Evolutionary conservation across 2,113 vertebrate species (phyloP).

Genomic region (Corvus moneduloides): DNA sequence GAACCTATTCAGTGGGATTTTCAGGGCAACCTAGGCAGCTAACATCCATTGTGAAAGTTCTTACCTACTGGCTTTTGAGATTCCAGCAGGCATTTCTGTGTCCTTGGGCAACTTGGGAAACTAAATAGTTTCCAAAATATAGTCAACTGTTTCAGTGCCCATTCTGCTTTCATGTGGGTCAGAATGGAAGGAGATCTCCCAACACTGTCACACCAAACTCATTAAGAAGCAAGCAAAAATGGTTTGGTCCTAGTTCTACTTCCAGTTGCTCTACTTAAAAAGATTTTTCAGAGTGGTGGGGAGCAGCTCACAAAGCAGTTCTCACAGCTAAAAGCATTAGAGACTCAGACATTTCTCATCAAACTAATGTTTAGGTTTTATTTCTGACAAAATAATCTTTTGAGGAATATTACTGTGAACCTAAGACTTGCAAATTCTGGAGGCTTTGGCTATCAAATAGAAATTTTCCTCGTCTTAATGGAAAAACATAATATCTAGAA

Average conservation of each 20-base stretch:
- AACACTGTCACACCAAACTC: neutral
- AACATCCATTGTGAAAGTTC: neutral
- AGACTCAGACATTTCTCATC: neutral
- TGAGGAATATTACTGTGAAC: neutral
- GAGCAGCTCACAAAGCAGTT: neutral
- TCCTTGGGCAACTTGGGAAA: neutral
- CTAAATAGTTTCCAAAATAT: neutral
- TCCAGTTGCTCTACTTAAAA: neutral
- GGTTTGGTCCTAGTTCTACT: neutral
- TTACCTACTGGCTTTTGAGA: conserved; percentile 22
- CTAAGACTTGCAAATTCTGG: neutral
- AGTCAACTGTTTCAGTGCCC: neutral
- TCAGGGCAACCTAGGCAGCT: neutral
- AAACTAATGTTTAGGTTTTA: neutral
- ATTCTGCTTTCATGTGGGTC: neutral
- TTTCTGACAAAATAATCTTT: neutral
- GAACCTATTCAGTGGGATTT: neutral
- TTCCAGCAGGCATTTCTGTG: neutral
- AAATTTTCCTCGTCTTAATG: neutral
- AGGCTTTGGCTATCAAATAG: neutral
- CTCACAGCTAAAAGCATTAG: neutral
- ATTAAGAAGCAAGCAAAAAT: neutral
- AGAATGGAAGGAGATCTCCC: neutral
- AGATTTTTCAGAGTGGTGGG: neutral
- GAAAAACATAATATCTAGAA: neutral